Evolutionary conservation across 2,888 invertebrate genomes (phyloP), one percentile per base, ranked within the genome.

Genomic region (Acanthoscelides obtectus): DNA sequence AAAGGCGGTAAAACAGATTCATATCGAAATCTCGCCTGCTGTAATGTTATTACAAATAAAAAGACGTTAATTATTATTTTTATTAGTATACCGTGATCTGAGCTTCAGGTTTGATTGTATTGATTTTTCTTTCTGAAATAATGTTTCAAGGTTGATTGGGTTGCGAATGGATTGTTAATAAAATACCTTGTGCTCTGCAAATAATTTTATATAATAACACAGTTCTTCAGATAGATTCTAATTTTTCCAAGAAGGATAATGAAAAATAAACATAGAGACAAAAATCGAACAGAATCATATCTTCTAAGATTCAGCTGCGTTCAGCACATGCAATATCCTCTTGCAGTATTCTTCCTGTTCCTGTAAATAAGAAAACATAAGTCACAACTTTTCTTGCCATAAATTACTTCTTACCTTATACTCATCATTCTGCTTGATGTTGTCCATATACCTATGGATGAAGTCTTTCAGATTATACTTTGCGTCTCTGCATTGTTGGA

Each of bases 381-480:
- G 22, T 70, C 45, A 64, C 25, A 20, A 22, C 22, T 68, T 66
- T 19, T 69, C 8, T 0, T 20, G 0, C n/a, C 66, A 20, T 65
- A 25, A 17, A 63, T 19, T 22, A 17, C 4, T 70, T 80, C 79
- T 76, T 78, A 84, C 86, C 77, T 77, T 75, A 77, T 73, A 87
- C 78, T 88, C 87, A 22, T 86, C 87, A 72, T 86, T 86, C 66
- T 84, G 85, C 25, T 80, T 78, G 20, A 87, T 78, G 12, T 79
- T 76, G 22, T 82, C 73, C 21, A 87, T 78, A 75, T 87, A 85
- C 64, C 83, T 79, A 8, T 79, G 74, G 12, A 90, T 79, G 12
- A 86, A 79, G 22, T 82, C 77, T 66, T 81, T 79, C 17, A 89
- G 81, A 69, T 85, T 81, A 45, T 88, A 80, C 70, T 86, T 85